Evolutionary conservation across 2,888 invertebrate genomes (phyloP).

Genomic region (Drosophila pseudotakahashii): DNA sequence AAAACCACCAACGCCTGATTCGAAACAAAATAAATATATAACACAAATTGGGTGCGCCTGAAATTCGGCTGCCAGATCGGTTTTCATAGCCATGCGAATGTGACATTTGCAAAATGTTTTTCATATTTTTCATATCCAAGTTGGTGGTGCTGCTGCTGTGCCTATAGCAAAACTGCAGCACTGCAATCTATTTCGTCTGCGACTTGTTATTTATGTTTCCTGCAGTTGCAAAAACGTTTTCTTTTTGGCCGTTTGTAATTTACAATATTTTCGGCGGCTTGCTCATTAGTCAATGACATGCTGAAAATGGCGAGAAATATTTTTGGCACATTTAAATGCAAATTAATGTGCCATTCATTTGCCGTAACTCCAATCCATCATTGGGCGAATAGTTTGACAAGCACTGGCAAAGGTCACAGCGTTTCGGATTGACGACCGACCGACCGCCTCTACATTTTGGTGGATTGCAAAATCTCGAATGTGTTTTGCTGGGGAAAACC

Average conservation of each 20-base stretch:
- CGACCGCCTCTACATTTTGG: constrained; percentile 35
- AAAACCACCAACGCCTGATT: constrained; percentile 15
- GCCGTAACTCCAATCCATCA: constrained; percentile 70
- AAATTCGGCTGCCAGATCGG: constrained; percentile 63
- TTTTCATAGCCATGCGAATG: constrained; percentile 70
- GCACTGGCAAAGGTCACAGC: constrained; percentile 68
- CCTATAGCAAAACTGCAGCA: constrained; percentile 22
- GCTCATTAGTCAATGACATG: constrained; percentile 77
- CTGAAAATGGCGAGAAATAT: constrained; percentile 50
- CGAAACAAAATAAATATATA: constrained; percentile 6
- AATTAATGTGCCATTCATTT: constrained; percentile 81
- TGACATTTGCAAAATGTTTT: constrained; percentile 75
- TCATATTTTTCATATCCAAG: constrained; percentile 52
- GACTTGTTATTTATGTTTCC: constrained; percentile 78
- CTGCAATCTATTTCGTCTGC: constrained; percentile 58
- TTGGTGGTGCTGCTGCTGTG: constrained; percentile 33
- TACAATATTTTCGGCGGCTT: constrained; percentile 43
- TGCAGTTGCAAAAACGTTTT: constrained; percentile 47
- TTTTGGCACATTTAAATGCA: constrained; percentile 75
- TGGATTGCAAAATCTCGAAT: constrained; percentile 16
- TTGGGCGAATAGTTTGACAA: constrained; percentile 62
- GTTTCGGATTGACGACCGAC: constrained; percentile 48
- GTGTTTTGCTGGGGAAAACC: constrained; percentile 15
- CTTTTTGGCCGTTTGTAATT: constrained; percentile 26
- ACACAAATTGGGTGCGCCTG: constrained; percentile 57